Evolutionary conservation across 1,140 invertebrate genomes (phyloP).

Genomic region (Varroa destructor): DNA sequence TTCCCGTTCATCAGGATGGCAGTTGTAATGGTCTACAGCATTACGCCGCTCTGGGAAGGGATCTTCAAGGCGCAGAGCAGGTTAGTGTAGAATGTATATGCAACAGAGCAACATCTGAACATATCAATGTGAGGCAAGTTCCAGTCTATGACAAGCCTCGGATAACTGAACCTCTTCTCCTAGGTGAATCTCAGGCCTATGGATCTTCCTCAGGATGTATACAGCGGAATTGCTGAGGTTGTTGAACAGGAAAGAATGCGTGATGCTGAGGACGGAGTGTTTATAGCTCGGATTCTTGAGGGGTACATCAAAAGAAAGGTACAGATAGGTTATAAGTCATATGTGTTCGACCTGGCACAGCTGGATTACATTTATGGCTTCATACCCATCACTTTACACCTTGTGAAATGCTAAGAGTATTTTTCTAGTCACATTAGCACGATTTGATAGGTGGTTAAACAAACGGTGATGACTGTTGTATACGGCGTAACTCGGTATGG

Average conservation of each 20-base stretch:
- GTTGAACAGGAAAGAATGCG: slow-evolving; percentile 61
- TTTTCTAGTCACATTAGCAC: slow-evolving; percentile 26
- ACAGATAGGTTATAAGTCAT: too few relatives aligned
- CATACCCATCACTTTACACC: too few relatives aligned
- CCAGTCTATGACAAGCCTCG: too few relatives aligned
- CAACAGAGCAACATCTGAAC: too few relatives aligned
- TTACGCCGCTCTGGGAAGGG: slow-evolving; percentile 92
- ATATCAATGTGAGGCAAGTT: too few relatives aligned
- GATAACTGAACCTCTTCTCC: too few relatives aligned
- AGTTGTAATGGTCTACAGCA: slow-evolving; percentile 98
- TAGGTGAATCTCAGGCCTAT: slow-evolving; percentile 69
- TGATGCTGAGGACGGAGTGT: slow-evolving; percentile 59
- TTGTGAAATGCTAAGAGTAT: too few relatives aligned
- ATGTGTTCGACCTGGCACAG: too few relatives aligned
- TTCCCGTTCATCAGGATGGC: slow-evolving; percentile 96
- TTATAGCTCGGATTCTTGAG: slow-evolving; percentile 57
- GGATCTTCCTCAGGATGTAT: slow-evolving; percentile 76
- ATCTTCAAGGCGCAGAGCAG: slow-evolving; percentile 68
- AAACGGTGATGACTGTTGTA: slow-evolving; percentile 99
- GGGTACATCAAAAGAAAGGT: slow-evolving; percentile 79
- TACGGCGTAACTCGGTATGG: slow-evolving; percentile 95
- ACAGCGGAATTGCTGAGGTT: slow-evolving; percentile 67
- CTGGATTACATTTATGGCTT: too few relatives aligned
- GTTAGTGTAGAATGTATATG: too few relatives aligned
- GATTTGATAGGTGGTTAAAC: slow-evolving; percentile 60